These are phyloP conservation scores for Sander vitreus DNA, from an alignment of 2,113 vertebrate species.

Conservation along the genomic window DNA sequence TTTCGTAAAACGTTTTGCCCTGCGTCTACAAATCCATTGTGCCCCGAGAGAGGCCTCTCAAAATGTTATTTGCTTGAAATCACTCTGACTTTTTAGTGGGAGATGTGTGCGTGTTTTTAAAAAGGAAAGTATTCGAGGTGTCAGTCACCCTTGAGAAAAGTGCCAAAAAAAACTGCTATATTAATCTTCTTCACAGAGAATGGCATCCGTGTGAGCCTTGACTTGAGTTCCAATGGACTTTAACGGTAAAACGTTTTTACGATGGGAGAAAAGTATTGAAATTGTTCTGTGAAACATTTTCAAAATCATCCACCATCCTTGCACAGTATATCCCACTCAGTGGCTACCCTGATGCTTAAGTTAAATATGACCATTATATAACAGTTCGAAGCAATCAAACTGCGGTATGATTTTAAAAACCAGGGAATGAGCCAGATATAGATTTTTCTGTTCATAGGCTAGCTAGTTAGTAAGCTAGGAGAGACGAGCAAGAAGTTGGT, in stretches of 20 bases:
- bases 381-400: neutral
- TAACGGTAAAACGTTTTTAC: neutral
- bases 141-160: neutral
- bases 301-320: neutral
- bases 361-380: neutral
- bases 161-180: neutral
- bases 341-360: neutral
- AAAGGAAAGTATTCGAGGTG: neutral
- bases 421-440: neutral
- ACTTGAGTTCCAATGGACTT: too few species aligned
- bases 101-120: neutral
- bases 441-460: neutral
- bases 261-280: neutral
- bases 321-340: neutral
- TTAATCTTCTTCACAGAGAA: neutral
- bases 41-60: neutral
- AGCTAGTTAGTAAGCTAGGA: too few species aligned
- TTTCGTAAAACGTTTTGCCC: neutral
- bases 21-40: neutral
- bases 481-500: too few species aligned
- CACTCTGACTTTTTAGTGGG: neutral
- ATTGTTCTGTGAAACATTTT: neutral
- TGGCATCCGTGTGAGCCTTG: neutral
- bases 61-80: too few species aligned
- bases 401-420: neutral